phyloP scores from a whole-genome alignment of 2,797 vertebrate species.

The Sternotherus odoratus region DNA sequence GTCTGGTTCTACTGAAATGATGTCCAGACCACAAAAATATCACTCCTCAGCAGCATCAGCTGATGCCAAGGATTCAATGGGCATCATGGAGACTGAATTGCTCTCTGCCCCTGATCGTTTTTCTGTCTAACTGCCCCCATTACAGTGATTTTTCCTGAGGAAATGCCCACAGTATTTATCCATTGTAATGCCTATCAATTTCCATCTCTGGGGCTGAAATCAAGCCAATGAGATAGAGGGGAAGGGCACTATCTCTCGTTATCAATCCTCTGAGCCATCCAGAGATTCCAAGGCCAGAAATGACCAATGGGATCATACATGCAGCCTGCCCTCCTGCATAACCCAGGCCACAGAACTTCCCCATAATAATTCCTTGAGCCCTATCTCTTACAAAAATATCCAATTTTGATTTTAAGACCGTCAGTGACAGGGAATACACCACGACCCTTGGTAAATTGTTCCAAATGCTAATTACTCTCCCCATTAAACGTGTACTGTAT shows the following conservation, averaged over 20 bases:
- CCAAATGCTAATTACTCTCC: background rate
- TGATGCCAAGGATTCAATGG: background rate
- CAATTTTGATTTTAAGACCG: background rate
- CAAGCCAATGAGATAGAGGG: background rate
- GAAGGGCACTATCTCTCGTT: background rate
- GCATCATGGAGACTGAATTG: background rate
- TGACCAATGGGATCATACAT: background rate
- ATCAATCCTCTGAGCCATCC: background rate
- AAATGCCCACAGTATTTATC: background rate
- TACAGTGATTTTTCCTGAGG: background rate
- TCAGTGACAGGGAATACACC: background rate
- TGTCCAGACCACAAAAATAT: background rate
- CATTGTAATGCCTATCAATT: background rate
- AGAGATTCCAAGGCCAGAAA: background rate
- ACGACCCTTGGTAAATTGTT: background rate
- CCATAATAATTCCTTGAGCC: background rate
- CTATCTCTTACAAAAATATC: background rate
- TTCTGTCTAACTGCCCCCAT: background rate
- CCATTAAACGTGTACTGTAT: background rate
- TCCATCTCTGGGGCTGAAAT: background rate
- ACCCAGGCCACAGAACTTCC: background rate
- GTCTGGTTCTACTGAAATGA: slow-evolving; percentile 3
- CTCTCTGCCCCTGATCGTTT: background rate
- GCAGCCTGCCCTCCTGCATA: background rate
- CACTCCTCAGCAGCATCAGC: background rate